phyloP scores from a whole-genome alignment of 2,888 invertebrate species.

The Dicranocentrus wangi region DNA sequence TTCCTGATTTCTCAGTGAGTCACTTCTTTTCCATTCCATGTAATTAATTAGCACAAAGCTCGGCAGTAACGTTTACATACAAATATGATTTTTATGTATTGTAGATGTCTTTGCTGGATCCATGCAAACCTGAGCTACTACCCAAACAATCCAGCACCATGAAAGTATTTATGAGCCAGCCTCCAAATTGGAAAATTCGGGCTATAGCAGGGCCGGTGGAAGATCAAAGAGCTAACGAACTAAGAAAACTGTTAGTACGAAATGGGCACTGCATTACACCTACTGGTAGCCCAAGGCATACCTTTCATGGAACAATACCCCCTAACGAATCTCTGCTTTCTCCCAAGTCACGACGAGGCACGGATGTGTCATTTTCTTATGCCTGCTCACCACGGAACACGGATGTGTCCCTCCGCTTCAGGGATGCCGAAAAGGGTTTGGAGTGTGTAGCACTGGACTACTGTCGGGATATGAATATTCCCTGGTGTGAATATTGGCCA shows the following conservation, averaged over 20 bases:
- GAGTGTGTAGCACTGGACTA: conserved; percentile 86
- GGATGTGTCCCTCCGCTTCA: conserved; percentile 75
- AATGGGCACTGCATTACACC: neutral
- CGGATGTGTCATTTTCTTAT: conserved; percentile 88
- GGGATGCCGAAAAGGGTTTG: conserved; percentile 90
- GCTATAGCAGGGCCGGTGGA: conserved; percentile 96
- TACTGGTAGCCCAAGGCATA: neutral
- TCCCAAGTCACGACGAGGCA: conserved; percentile 76
- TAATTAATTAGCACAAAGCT: neutral
- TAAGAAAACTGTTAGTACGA: conserved; percentile 58
- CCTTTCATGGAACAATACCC: neutral
- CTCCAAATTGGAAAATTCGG: conserved; percentile 76
- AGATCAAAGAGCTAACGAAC: conserved; percentile 81
- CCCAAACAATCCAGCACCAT: conserved; percentile 19
- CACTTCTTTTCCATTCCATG: neutral
- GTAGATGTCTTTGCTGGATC: conserved; percentile 43
- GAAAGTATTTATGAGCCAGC: conserved; percentile 41
- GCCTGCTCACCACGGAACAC: conserved; percentile 91
- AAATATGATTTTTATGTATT: neutral
- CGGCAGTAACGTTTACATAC: neutral
- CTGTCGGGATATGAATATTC: conserved; percentile 83
- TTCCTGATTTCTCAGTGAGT: conserved; percentile 62
- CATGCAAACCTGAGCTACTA: conserved; percentile 18
- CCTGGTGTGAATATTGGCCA: conserved; percentile 95
- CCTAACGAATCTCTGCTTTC: neutral